These are phyloP conservation scores for Ibidorhyncha struthersii DNA, from an alignment of 2,113 vertebrate species.

Conservation along the genomic window DNA sequence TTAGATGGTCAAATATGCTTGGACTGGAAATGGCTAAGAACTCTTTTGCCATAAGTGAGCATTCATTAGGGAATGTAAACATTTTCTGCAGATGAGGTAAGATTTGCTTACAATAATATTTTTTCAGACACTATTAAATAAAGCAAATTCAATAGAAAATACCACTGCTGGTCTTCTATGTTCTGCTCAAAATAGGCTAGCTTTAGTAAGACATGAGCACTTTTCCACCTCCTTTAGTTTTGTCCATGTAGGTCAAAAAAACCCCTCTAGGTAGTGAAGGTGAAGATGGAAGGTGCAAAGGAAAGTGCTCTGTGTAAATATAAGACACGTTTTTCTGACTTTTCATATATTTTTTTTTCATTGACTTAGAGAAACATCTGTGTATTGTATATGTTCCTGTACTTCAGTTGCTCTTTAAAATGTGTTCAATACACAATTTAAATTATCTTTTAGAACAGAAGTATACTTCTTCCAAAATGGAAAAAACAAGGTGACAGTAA, in stretches of 20 bases:
- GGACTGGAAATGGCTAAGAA: neutral
- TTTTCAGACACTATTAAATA: neutral
- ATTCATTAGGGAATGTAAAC: neutral
- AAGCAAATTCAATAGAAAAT: neutral
- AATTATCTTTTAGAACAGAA: neutral
- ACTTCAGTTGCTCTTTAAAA: neutral
- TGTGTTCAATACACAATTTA: neutral
- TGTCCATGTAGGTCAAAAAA: neutral
- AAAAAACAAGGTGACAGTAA: neutral
- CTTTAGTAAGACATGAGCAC: neutral
- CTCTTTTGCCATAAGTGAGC: neutral
- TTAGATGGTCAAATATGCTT: neutral
- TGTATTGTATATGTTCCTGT: neutral
- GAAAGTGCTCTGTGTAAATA: neutral
- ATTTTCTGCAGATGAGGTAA: neutral
- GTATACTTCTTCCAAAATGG: neutral
- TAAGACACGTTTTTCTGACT: neutral
- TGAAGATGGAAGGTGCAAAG: neutral
- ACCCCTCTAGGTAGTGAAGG: neutral
- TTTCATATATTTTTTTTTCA: neutral
- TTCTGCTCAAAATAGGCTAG: neutral
- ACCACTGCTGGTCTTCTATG: neutral
- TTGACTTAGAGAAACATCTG: neutral
- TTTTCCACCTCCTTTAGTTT: neutral
- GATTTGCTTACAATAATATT: neutral